Evolutionary conservation across 1,140 invertebrate genomes (phyloP).

Genomic region (Campodea augens): DNA sequence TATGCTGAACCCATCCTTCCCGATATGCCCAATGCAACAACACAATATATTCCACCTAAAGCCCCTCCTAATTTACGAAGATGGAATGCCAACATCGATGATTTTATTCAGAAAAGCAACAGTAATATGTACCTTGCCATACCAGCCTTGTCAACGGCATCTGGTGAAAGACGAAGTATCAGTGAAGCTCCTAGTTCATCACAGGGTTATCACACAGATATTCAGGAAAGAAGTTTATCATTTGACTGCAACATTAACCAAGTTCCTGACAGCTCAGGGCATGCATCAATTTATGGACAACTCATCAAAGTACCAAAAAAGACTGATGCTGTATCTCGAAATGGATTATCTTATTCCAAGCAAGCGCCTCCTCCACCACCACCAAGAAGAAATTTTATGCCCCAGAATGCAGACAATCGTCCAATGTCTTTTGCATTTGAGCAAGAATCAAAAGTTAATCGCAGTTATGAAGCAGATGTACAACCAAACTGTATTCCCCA

Average conservation of each 20-base stretch:
- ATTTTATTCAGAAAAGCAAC: slow-evolving; percentile 4
- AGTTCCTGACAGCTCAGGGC: background rate
- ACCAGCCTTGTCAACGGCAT: slow-evolving; percentile 7
- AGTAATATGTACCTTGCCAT: slow-evolving; percentile 6
- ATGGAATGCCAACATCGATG: background rate
- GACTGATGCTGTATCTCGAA: slow-evolving; percentile 16
- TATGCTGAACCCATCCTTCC: slow-evolving; percentile 2
- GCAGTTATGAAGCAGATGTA: background rate
- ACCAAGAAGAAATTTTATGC: slow-evolving; percentile 35
- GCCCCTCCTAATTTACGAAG: background rate
- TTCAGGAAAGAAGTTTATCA: slow-evolving; percentile 7
- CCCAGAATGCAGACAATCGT: slow-evolving; percentile 16
- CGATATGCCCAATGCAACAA: slow-evolving; percentile 9
- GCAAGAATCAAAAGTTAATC: slow-evolving; percentile 5
- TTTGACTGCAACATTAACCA: background rate
- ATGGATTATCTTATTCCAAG: slow-evolving; percentile 20
- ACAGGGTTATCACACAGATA: slow-evolving; percentile 9
- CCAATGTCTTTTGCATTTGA: slow-evolving; percentile 33
- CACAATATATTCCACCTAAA: background rate
- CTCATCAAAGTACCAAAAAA: slow-evolving; percentile 18
- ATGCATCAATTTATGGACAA: slow-evolving; percentile 17
- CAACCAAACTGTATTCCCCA: no score
- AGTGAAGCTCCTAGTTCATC: slow-evolving; percentile 9
- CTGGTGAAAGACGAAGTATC: slow-evolving; percentile 14
- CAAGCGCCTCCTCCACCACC: slow-evolving; percentile 42